Conservation (phyloP, 1,140 invertebrate genomes). For the Lithobius niger region DNA sequence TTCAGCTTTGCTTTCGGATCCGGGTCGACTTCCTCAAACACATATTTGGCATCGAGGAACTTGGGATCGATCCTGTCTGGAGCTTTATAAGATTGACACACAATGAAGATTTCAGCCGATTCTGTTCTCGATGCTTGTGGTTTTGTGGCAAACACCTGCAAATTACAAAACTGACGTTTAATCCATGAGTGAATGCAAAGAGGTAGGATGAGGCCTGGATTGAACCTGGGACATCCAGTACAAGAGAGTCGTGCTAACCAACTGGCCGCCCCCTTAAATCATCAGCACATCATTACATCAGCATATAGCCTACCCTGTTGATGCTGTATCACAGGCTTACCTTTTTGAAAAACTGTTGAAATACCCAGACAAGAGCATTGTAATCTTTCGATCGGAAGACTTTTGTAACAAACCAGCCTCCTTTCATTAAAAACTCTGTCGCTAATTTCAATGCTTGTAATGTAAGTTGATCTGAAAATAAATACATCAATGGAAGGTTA, state of each 20-base stretch:
- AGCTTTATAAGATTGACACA: constrained; percentile 87
- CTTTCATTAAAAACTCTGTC: constrained; percentile 75
- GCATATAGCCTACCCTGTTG: no score
- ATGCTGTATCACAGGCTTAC: constrained; percentile 23
- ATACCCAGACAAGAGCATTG: constrained; percentile 82
- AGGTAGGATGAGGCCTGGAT: no score
- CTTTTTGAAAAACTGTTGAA: constrained; percentile 85
- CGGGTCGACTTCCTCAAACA: constrained; percentile 84
- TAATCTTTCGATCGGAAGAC: constrained; percentile 98
- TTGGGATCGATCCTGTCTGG: constrained; percentile 89
- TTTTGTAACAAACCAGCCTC: constrained; percentile 98
- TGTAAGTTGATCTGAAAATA: constrained; percentile 52
- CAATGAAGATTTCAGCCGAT: constrained; percentile 98
- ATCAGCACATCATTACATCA: no score
- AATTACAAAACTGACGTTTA: no score
- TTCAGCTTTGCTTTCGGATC: constrained; percentile 46
- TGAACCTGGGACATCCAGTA: no score
- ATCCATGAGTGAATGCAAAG: no score
- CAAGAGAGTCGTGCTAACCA: no score
- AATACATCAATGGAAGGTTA: no score
- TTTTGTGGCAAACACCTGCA: constrained; percentile 91
- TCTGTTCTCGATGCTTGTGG: constrained; percentile 95
- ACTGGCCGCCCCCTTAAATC: no score
- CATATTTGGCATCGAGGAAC: constrained; percentile 85
- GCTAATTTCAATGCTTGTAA: constrained; percentile 86